These are phyloP conservation scores for Daboia siamensis DNA, from an alignment of 2,113 vertebrate genomes.

Conservation along the genomic window DNA sequence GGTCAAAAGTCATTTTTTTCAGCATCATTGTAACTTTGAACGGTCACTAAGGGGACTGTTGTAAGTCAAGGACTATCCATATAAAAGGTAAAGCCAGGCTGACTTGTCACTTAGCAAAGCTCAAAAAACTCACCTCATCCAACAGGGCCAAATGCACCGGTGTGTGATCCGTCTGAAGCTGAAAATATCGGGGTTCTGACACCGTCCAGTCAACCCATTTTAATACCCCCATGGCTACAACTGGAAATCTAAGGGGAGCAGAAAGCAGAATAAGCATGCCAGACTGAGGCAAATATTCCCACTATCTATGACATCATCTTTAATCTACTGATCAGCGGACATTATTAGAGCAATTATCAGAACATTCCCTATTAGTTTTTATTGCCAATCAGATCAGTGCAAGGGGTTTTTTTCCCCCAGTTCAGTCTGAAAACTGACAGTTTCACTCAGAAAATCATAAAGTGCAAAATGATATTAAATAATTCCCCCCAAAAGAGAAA, in stretches of 20 bases:
- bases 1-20: no score
- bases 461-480: neutral
- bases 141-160: constrained; percentile 91
- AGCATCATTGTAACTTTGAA: no score
- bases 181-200: constrained; percentile 95
- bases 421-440: neutral
- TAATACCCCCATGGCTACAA: constrained; percentile 96
- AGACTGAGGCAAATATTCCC: neutral
- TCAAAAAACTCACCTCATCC: constrained; percentile 80
- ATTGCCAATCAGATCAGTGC: neutral
- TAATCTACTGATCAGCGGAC: neutral
- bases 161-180: constrained; percentile 97
- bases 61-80: neutral
- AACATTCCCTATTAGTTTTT: neutral
- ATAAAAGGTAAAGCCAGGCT: neutral
- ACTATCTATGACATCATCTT: neutral
- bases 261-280: neutral
- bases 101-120: neutral
- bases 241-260: constrained; percentile 81
- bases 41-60: no score
- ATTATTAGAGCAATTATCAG: neutral
- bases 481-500: neutral
- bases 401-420: no score
- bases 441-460: neutral
- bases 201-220: constrained; percentile 99